These are phyloP conservation scores for Tragelaphus imberbis DNA, from an alignment of 2,113 vertebrate species.

Conservation along the genomic window DNA sequence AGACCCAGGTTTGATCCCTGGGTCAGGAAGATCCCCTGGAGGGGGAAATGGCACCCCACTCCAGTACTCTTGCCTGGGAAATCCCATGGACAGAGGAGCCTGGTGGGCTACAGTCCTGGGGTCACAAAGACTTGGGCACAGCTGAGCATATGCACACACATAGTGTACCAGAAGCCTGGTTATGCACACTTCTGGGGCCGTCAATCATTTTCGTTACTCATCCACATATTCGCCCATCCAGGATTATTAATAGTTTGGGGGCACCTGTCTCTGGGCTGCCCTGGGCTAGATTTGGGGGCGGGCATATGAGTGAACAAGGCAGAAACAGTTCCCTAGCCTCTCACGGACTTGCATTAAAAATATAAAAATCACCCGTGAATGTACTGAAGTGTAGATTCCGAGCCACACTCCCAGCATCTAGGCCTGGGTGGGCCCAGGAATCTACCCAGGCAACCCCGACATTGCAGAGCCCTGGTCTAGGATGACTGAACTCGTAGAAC, in stretches of 20 bases:
- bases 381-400: not conserved
- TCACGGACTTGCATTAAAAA: not conserved
- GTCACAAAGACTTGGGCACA: not conserved
- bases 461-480: not conserved
- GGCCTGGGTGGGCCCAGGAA: too few relatives aligned
- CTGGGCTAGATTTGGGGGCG: not conserved
- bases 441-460: not conserved
- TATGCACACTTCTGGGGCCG: not conserved
- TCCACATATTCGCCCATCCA: not conserved
- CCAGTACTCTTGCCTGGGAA: not conserved
- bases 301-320: not conserved
- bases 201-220: not conserved
- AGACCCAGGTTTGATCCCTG: not conserved
- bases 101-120: not conserved
- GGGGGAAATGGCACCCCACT: not conserved
- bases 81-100: not conserved
- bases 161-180: not conserved
- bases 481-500: not conserved
- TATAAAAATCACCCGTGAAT: not conserved
- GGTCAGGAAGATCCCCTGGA: not conserved
- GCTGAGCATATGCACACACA: not conserved
- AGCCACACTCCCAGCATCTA: not conserved
- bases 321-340: not conserved
- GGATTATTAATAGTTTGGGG: not conserved
- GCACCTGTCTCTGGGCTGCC: not conserved